Base-by-base conservation (phyloP, 2,888 invertebrate genomes). In the Chrysodeixis includens region DNA sequence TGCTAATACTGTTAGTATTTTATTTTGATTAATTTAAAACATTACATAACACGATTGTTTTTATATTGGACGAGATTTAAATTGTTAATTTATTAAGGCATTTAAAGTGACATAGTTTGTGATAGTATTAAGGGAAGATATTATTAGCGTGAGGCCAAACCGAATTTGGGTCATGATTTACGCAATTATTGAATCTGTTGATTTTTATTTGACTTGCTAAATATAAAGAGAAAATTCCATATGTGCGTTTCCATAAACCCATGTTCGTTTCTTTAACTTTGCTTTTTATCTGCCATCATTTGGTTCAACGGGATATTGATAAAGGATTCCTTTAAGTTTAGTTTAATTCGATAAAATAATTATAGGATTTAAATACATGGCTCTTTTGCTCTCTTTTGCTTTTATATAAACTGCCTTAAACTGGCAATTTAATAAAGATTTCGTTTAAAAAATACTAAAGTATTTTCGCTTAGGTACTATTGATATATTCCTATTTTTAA, bases 81-180 rank as follows among this genome's bases (percentile, higher is more conserved):
- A 49, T 70, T 66, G 60, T 44, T 56, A 56, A 61, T 66, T 65
- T 70, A 65, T 62, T 74, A 55, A 30, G 56, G 61, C 63, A 69
- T 63, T 61, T 56, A 35, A 52, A 66, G 61, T 57, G 64, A 68
- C 76, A 72, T 71, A 64, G 59, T 71, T 71, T 71, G 62, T 55
- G 54, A 69, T 67, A 72, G 58, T 69, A 79, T 78, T 71, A 78
- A 72, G 56, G 70, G 30, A 35, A 57, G 74, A 82, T 79, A 81
- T 81, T 80, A 83, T 82, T 84, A 82, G 81, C 65, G 70, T 65
- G 76, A 83, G 82, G 85, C 69, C 79, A 79, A 72, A 73, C 62
- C 64, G 66, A 82, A 74, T 82, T 78, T 63, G 69, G 83, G 83
- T 78, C 83, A 85, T 65, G 79, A 74, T 79, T 78, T 76, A 74